Base-by-base conservation (phyloP, 2,113 vertebrate genomes). In the Taurulus bubalis region DNA sequence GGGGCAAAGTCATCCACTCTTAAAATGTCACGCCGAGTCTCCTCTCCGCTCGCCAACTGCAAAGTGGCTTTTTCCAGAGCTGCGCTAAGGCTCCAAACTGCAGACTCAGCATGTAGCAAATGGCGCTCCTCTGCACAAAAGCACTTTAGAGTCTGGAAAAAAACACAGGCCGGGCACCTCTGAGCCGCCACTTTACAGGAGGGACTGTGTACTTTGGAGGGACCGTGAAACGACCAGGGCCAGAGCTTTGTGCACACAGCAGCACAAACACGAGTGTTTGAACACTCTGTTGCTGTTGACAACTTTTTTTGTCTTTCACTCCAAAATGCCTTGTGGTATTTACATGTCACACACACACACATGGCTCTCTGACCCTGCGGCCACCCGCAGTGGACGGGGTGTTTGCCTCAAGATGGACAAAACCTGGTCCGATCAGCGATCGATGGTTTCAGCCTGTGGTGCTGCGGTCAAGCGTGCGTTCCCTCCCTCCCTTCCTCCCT, bases 51-150 rank as follows among this genome's bases (percentile, higher is more conserved):
- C 34, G 58, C 87, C 76, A 77, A 87, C 86, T 74, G 89, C 91
- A 93, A 91, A 95, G 93, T 91, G 88, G 87, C 83, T 93, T 92
- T 91, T 89, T 88, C 82, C 75, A 60, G 75, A 51, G 87, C 85
- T 53, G 76, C 1, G 38, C 81, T 82, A 63, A 75, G 85, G 83
- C 1, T 71, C 40, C 71, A 86, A 93, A 93, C 91, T 94, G 94
- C 93, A 71, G 71, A 51, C 90, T 95, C 94, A 95, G 94, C 94
- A 93, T 84, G 85, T 73, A 82, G 77, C 83, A 94, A 95, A 95
- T 94, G 87, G 91, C 76, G 80, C 84, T 85, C 77, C 85, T 92
- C 77, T 30, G 76, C 86, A 92, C 91, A 92, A 88, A 92, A 95
- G 92, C 94, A 95, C 94, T 95, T 95, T 91, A 89, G 91, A 91